Evolutionary conservation across 92 coral and sea anemone species (phyloP).

Genomic region (Porites evermanni): DNA sequence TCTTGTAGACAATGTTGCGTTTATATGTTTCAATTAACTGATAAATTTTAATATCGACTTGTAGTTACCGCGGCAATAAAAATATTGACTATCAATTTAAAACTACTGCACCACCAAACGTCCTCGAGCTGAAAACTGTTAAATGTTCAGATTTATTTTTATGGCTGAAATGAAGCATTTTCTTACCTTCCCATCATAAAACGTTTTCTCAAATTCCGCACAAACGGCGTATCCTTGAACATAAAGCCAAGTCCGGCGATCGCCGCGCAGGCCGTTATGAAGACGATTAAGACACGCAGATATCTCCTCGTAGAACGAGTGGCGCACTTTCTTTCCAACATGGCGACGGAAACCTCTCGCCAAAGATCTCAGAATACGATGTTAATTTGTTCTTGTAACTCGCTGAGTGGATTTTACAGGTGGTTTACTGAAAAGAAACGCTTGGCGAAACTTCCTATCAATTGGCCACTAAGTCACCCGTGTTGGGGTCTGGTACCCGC

Average conservation of each 20-base stretch:
- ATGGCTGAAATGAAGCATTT: neutral
- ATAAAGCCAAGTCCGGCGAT: constrained; percentile 54
- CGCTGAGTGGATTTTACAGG: constrained; percentile 37
- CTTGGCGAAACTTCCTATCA: constrained; percentile 21
- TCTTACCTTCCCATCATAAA: constrained; percentile 94
- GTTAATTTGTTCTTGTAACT: constrained; percentile 15
- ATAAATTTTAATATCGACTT: too few species aligned
- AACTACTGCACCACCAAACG: too few species aligned
- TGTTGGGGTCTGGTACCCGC: constrained; percentile 46
- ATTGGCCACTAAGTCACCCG: constrained; percentile 51
- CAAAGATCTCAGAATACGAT: neutral
- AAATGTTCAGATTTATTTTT: neutral
- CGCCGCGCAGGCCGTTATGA: constrained; percentile 49
- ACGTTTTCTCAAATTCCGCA: constrained; percentile 67
- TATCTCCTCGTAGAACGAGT: constrained; percentile 37
- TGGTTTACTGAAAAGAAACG: constrained; percentile 38
- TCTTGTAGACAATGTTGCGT: too few species aligned
- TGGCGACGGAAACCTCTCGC: constrained; percentile 12
- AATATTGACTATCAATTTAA: neutral
- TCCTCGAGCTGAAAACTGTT: too few species aligned
- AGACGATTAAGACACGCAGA: constrained; percentile 39
- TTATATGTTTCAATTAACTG: too few species aligned
- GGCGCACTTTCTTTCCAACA: constrained; percentile 51
- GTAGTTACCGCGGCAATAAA: too few species aligned
- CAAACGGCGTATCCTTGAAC: constrained; percentile 65